Evolutionary conservation across 2,888 invertebrate species (phyloP), one percentile per base, ranked within the genome.

Genomic region (Lysandra bellargus): DNA sequence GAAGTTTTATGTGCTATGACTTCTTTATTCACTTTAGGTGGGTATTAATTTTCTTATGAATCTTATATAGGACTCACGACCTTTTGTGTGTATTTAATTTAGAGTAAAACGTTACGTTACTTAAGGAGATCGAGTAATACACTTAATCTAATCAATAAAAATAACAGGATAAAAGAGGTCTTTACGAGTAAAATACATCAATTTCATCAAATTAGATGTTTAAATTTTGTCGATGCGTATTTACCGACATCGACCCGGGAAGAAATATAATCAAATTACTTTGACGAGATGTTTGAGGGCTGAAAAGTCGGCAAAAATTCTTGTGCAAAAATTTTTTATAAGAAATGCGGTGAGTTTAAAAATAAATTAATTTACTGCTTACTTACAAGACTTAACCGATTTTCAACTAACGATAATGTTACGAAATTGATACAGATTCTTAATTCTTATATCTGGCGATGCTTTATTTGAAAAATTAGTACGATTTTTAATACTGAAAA

Each of bases 281-380:
- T 81, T 81, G 81, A 81, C 79, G 80, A 83, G 80, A 82, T 82
- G 81, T 80, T 80, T 77, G 80, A 80, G 77, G 80, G 79, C 64
- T 79, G 80, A 76, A 80, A 79, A 79, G 81, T 81, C 80, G 74
- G 76, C 64, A 79, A 80, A 80, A 78, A 82, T 80, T 79, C 75
- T 80, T 82, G 61, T 82, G 82, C 80, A 82, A 83, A 81, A 79
- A 83, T 86, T 88, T 87, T 57, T 88, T 86, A 87, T 86, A 89
- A 88, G 86, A 85, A 88, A 89, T 87, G 87, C 89, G 86, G 89
- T 87, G 87, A 88, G 87, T 88, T 89, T 87, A 87, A 85, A 87
- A 53, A 86, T 88, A 91, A 89, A 88, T 88, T 89, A 91, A 92
- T 92, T 90, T 91, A 91, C 92, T 92, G 90, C 91, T 91, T 91